Percentiles rank a stretch among this genome's conserved stretches.
These are phyloP conservation scores for Aselliscus stoliczkanus DNA, from an alignment of 2,797 vertebrate species.

Conservation along the genomic window DNA sequence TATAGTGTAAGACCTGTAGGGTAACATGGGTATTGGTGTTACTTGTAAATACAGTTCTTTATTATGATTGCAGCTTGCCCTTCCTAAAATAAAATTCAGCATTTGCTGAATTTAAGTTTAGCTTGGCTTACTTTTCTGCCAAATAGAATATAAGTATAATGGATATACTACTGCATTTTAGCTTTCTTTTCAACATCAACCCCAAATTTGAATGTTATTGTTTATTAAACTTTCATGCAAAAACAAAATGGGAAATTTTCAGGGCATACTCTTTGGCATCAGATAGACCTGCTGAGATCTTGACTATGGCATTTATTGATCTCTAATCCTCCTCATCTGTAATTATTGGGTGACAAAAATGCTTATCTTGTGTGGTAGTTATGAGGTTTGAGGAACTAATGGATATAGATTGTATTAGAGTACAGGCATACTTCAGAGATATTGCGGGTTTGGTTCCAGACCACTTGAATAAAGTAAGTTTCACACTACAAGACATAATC, in stretches of 20 bases:
- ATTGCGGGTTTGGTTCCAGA: neutral
- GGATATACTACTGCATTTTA: constrained; percentile 64
- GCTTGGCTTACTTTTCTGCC: constrained; percentile 72
- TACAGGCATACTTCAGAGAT: neutral
- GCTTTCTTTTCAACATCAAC: constrained; percentile 65
- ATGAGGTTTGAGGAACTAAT: neutral
- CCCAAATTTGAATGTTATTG: constrained; percentile 66
- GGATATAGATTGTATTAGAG: neutral
- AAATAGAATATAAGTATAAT: constrained; percentile 66
- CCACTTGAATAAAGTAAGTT: neutral
- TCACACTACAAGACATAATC: neutral
- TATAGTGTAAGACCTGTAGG: constrained; percentile 39
- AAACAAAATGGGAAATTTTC: constrained; percentile 45
- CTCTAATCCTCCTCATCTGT: neutral
- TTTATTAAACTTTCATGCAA: constrained; percentile 59
- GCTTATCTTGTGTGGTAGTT: neutral
- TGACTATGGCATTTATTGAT: neutral
- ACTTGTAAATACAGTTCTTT: constrained; percentile 70
- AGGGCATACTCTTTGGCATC: constrained; percentile 36
- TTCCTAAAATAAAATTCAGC: constrained; percentile 74
- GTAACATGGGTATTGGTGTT: constrained; percentile 56
- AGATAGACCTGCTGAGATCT: neutral
- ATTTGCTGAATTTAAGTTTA: constrained; percentile 77
- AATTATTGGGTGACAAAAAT: constrained; percentile 19
- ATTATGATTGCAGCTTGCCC: constrained; percentile 74